Evolutionary conservation across 2,888 invertebrate species (phyloP).

Genomic region (Coelogynopora nodosa): DNA sequence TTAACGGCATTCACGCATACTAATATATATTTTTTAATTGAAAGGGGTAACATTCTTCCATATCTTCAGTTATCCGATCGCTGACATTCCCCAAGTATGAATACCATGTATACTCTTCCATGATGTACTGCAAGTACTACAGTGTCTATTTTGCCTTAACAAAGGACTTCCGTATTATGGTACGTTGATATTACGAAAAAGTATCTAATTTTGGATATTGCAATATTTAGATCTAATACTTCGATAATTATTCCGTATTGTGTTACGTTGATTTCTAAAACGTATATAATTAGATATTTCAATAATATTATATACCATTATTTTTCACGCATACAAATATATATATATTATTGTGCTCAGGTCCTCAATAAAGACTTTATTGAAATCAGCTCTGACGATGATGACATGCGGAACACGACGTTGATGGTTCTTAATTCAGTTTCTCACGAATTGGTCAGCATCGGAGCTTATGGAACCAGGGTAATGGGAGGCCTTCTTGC

Average conservation of each 20-base stretch:
- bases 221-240: too few species aligned
- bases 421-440: slow-evolving; percentile 59
- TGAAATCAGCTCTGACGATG: slow-evolving; percentile 57
- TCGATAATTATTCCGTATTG: too few species aligned
- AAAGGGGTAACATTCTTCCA: too few species aligned
- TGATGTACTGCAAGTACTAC: slow-evolving; percentile 57
- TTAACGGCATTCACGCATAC: too few species aligned
- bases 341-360: slow-evolving; percentile 50
- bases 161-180: slow-evolving; percentile 59
- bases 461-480: slow-evolving; percentile 14
- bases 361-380: slow-evolving; percentile 59
- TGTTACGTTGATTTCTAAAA: too few species aligned
- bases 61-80: slow-evolving; percentile 52
- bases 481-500: too few species aligned
- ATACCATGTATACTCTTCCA: slow-evolving; percentile 54
- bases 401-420: slow-evolving; percentile 56
- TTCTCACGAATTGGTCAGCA: slow-evolving; percentile 59
- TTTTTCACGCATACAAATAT: too few species aligned
- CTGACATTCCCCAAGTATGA: slow-evolving; percentile 58
- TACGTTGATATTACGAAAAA: too few species aligned
- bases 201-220: too few species aligned
- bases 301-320: too few species aligned
- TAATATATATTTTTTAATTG: too few species aligned
- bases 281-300: too few species aligned
- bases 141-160: slow-evolving; percentile 60